Percentiles rank a stretch among this genome's conserved stretches.
Conservation (phyloP, 2,113 vertebrate species). For the Clarias macrocephalus region DNA sequence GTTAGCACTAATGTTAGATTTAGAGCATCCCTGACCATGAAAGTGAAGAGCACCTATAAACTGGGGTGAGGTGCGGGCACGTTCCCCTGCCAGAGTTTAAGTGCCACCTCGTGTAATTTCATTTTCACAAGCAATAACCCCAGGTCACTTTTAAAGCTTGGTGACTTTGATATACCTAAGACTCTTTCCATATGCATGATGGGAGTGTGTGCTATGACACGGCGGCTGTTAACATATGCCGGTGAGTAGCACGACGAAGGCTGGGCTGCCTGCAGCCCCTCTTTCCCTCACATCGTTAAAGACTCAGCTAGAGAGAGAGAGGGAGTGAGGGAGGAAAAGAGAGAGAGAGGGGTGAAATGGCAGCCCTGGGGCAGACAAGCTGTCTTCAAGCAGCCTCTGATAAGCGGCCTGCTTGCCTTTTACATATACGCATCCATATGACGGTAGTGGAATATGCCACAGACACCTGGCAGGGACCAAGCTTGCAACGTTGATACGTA, state of each 20-base stretch:
- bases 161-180: slow-evolving; percentile 62
- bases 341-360: slow-evolving; percentile 58
- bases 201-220: slow-evolving; percentile 47
- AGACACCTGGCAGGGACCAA: slow-evolving; percentile 49
- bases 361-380: slow-evolving; percentile 61
- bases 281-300: slow-evolving; percentile 33
- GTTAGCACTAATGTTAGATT: slow-evolving; percentile 44
- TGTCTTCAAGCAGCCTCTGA: slow-evolving; percentile 59
- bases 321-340: slow-evolving; percentile 38
- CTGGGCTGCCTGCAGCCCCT: slow-evolving; percentile 21
- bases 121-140: slow-evolving; percentile 69
- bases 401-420: slow-evolving; percentile 58
- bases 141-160: slow-evolving; percentile 57
- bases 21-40: slow-evolving; percentile 40
- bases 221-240: slow-evolving; percentile 60
- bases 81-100: slow-evolving; percentile 51
- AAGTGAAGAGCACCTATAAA: slow-evolving; percentile 29
- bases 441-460: slow-evolving; percentile 50
- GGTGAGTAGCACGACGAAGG: slow-evolving; percentile 41
- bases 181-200: slow-evolving; percentile 59
- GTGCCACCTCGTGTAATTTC: slow-evolving; percentile 66
- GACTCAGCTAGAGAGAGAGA: slow-evolving; percentile 48
- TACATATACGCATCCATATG: slow-evolving; percentile 57
- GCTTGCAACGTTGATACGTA: slow-evolving; percentile 46
- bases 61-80: slow-evolving; percentile 27